These are phyloP conservation scores for Trichacis sp. DNA, from an alignment of 2,888 invertebrate genomes.

Conservation along the genomic window DNA sequence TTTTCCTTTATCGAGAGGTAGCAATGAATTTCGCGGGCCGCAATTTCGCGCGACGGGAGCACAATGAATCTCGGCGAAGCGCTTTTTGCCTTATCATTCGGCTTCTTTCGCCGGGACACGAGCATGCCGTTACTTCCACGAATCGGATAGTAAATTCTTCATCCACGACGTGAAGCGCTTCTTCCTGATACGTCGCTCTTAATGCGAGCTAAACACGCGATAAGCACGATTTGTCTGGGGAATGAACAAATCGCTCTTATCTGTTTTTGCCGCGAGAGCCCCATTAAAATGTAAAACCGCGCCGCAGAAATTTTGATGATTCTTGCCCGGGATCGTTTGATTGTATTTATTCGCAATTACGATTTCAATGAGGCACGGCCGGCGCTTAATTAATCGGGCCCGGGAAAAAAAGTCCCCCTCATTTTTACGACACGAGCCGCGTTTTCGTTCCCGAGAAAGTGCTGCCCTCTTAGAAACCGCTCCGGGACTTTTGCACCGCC, in stretches of 20 bases:
- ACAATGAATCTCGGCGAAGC: conserved; percentile 1
- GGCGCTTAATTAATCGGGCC: too few relatives aligned
- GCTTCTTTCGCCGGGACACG: not conserved
- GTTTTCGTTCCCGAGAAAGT: too few relatives aligned
- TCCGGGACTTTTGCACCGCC: too few relatives aligned
- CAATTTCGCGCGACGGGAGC: not conserved
- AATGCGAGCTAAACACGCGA: conserved; percentile 10
- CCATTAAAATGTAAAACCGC: not conserved
- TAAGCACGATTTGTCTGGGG: conserved; percentile 1
- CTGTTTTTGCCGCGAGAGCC: not conserved
- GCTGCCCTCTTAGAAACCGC: too few relatives aligned
- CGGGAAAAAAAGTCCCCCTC: too few relatives aligned
- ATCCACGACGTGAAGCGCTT: conserved; percentile 3
- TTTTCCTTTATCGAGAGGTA: too few relatives aligned
- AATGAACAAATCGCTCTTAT: not conserved
- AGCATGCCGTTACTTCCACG: conserved; percentile 2
- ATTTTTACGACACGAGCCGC: too few relatives aligned
- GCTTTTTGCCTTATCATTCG: conserved; percentile 3
- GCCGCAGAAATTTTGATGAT: too few relatives aligned
- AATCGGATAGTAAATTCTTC: conserved; percentile 7
- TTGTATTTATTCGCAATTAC: too few relatives aligned
- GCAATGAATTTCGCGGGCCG: too few relatives aligned
- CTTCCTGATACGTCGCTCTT: conserved; percentile 10
- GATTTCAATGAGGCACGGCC: too few relatives aligned
- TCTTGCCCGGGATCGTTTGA: too few relatives aligned